Evolutionary conservation across 2,113 vertebrate species (phyloP), one percentile per base, ranked within the genome.

Genomic region (Lagenorhynchus albirostris): DNA sequence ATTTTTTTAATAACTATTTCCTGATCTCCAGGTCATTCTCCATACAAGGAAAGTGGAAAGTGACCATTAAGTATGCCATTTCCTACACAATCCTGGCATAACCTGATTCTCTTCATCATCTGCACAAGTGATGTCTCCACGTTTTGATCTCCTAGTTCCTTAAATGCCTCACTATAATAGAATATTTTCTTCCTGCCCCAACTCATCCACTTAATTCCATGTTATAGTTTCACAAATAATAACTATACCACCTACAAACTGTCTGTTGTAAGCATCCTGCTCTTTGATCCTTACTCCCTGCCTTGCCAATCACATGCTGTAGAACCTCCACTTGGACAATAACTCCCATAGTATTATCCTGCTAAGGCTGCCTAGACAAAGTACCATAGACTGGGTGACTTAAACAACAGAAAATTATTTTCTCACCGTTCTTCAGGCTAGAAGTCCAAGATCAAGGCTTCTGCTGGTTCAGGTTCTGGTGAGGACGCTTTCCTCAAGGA

Each of bases 261-360:
- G 13, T 33, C 18, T n/a, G 7, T 17, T 31, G 7, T 8, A 74
- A 62, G 20, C 38, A 44, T 23, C 26, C 53, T 33, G 3, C 8
- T 41, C 4, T 13, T 33, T 9, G 36, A 33, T 23, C 50, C 11
- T 18, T n/a, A 33, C 36, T 33, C 31, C 29, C 3, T 0, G 21
- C 77, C 38, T 44, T 33, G 38, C 20, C 38, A 13, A 8, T 21
- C 50, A 6, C n/a, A 14, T 0, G 0, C n/a, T 0, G 0, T 9
- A 73, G 70, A 23, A 58, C 33, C 12, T 74, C 36, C 29, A 14
- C 7, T 5, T 31, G 53, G 18, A 41, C 50, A 8, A 23, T 7
- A 29, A 3, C 25, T 41, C 25, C 15, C 25, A 10, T 1, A 10
- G 84, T 6, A 29, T 29, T 26, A 10, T 3, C 21, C 47, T 70